Evolutionary conservation across 2,888 invertebrate genomes (phyloP).

Genomic region (Nomada lathburiana): DNA sequence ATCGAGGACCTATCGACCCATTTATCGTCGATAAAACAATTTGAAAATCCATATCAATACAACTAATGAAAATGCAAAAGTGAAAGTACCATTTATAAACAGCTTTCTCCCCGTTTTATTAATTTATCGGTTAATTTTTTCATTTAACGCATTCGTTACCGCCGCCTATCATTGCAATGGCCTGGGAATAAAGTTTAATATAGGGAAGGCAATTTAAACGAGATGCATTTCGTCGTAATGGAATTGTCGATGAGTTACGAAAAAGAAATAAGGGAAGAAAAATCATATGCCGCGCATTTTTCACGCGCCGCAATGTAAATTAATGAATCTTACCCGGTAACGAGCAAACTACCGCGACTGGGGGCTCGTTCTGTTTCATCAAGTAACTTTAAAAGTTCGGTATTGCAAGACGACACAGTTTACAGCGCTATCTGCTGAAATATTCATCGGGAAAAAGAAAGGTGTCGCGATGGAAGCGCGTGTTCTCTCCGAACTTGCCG

Average conservation of each 20-base stretch:
- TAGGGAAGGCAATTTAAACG: not conserved
- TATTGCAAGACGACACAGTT: slow-evolving; percentile 51
- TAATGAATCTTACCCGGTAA: slow-evolving; percentile 48
- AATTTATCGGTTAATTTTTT: not conserved
- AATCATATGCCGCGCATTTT: slow-evolving; percentile 11
- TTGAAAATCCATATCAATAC: too few relatives aligned
- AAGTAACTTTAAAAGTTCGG: slow-evolving; percentile 53
- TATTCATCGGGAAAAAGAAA: slow-evolving; percentile 56
- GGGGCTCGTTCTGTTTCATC: slow-evolving; percentile 54
- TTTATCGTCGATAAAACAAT: too few relatives aligned
- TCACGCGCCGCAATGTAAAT: slow-evolving; percentile 34
- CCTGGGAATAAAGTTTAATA: not conserved
- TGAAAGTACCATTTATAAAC: not conserved
- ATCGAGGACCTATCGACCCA: too few relatives aligned
- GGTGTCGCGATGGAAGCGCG: slow-evolving; percentile 4
- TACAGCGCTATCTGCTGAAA: slow-evolving; percentile 53
- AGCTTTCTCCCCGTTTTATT: not conserved
- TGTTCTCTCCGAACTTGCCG: slow-evolving; percentile 40
- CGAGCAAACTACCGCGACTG: slow-evolving; percentile 34
- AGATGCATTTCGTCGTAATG: not conserved
- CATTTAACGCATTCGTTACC: not conserved
- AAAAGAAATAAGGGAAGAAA: not conserved
- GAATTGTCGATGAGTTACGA: not conserved
- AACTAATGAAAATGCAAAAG: not conserved
- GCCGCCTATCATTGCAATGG: not conserved